Evolutionary conservation across 2,113 vertebrate species (phyloP).

Genomic region (Australoheros scitulus): DNA sequence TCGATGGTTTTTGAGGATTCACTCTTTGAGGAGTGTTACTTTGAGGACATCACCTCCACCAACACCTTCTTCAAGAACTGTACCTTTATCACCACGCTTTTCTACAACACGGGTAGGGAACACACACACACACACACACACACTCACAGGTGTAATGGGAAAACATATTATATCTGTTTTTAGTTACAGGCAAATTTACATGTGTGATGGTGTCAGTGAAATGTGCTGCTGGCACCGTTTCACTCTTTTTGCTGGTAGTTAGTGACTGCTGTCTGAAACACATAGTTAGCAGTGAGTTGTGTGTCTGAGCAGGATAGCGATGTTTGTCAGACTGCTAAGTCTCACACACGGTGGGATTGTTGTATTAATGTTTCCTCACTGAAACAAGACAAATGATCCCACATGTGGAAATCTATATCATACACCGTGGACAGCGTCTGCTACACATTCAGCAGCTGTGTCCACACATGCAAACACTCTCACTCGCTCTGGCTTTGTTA

Average conservation of each 20-base stretch:
- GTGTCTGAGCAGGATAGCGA: not conserved
- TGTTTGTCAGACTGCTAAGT: not conserved
- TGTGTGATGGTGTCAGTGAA: not conserved
- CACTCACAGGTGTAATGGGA: not conserved
- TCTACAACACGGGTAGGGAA: constrained; percentile 94
- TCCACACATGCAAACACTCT: not conserved
- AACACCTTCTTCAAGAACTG: constrained; percentile 99
- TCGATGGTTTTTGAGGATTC: constrained; percentile 96
- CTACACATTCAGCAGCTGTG: not conserved
- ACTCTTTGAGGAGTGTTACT: constrained; percentile 95
- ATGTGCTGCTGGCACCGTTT: not conserved
- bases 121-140: not conserved
- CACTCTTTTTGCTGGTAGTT: accelerated
- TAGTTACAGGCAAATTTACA: not conserved
- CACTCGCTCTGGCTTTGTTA: not conserved
- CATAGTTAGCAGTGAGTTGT: not conserved
- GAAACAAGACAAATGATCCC: not conserved
- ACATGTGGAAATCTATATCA: not conserved
- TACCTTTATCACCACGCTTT: constrained; percentile 93
- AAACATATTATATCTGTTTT: not conserved
- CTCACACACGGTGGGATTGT: not conserved
- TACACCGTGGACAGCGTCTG: not conserved
- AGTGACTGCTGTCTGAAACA: not conserved
- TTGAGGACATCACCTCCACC: constrained; percentile 95
- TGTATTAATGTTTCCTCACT: not conserved